Evolutionary conservation across 1,140 invertebrate genomes (phyloP), one percentile per base, ranked within the genome.

Genomic region (Helicorthomorpha holstii): DNA sequence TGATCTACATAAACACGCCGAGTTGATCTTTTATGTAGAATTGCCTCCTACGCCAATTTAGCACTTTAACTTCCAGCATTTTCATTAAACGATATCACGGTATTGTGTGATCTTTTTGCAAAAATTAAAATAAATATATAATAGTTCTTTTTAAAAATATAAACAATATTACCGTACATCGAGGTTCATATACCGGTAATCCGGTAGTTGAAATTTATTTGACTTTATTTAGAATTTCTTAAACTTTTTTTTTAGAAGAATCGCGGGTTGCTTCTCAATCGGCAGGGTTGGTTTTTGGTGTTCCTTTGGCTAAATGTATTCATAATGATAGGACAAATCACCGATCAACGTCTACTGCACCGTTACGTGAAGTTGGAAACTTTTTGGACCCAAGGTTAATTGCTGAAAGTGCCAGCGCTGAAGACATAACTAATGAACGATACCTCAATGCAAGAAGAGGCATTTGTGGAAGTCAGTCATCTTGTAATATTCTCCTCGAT

Each of bases 301-400:
- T 89, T 55, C 77, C 85, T 4, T 66, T 93, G 55, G 69, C 75
- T 34, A 80, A 83, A 59, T 90, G 86, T 61, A 75, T 91, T 50
- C 78, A 82, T 59, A 83, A 86, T 57, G 85, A 90, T 63, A 54
- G 43, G 26, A 47, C 26, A 50, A 27, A 45, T 27, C 64, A 43
- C 22, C 24, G 56, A 34, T 45, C 21, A 19, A 16, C 19, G 14
- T n/a, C 24, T 3, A 22, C 38, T 26, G 34, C 27, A 38, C 56
- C 34, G 54, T 49, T 23, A 51, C 43, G 16, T 38, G 53, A 26
- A 49, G 48, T 46, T 4, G 44, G 7, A 7, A 21, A 46, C 19
- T 19, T 46, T 4, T 7, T 21, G 25, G 4, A 4, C 25, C 7
- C 44, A 10, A 34, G 29, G 16, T 34, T 34, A 34, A 45, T 4